Evolutionary conservation across 2,888 invertebrate species (phyloP).

Genomic region (Ophioninae sp.): DNA sequence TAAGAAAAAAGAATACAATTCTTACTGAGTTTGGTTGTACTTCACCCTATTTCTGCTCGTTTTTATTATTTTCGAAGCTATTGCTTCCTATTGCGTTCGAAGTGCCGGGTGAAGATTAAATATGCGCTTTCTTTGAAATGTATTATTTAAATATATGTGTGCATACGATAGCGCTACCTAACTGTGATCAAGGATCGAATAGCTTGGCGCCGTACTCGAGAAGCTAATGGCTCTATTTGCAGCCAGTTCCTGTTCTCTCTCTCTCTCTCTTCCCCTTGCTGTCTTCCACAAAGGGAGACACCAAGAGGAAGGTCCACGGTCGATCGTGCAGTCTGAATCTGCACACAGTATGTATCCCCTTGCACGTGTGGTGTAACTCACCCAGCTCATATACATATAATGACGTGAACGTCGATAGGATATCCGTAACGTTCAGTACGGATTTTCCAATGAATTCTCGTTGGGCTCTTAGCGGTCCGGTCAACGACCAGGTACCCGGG

Average conservation of each 20-base stretch:
- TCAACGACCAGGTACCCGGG: no score
- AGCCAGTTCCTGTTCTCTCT: conserved; percentile 25
- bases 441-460: conserved; percentile 7
- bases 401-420: conserved; percentile 11
- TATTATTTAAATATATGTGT: conserved; percentile 13
- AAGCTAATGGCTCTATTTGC: conserved; percentile 57
- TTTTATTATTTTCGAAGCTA: neutral
- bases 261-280: conserved; percentile 2
- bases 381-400: neutral
- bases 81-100: no score
- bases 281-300: neutral
- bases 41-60: neutral
- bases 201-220: conserved; percentile 28
- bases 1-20: neutral
- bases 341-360: conserved; percentile 33
- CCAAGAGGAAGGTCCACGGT: neutral
- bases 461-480: neutral
- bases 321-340: conserved; percentile 5
- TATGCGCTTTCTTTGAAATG: conserved; percentile 5
- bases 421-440: conserved; percentile 16
- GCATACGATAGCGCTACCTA: conserved; percentile 23
- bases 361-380: conserved; percentile 20
- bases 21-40: neutral
- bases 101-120: neutral
- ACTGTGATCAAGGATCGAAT: conserved; percentile 51